Conservation (phyloP, 2,888 invertebrate species). For the Drosophila kanekoi region DNA sequence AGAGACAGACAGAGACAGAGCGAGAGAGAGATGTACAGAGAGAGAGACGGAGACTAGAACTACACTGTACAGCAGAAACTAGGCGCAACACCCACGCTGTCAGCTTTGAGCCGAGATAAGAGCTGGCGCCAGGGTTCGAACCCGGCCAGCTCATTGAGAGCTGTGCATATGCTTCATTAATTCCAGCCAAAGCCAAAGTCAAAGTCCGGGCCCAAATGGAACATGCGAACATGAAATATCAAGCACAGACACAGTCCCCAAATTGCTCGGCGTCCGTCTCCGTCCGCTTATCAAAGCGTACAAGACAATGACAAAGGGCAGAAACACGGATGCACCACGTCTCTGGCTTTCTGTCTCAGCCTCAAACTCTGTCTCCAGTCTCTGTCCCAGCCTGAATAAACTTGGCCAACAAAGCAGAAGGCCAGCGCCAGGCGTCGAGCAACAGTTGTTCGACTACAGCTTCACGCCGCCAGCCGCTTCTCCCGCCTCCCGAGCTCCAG, state of each 20-base stretch:
- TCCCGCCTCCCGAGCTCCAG: conserved; percentile 1
- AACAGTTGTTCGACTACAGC: conserved; percentile 72
- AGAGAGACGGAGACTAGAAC: conserved; percentile 29
- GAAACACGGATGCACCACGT: conserved; percentile 48
- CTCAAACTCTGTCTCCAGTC: background rate
- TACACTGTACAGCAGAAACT: background rate
- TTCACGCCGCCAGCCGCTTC: conserved; percentile 6
- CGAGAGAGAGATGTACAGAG: too few species aligned
- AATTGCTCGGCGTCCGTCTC: conserved; percentile 67
- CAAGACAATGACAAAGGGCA: conserved; percentile 83
- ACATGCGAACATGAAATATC: conserved; percentile 74
- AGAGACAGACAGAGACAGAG: conserved; percentile 26
- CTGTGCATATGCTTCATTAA: conserved; percentile 34
- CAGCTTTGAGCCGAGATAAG: conserved; percentile 26
- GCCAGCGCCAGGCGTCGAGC: conserved; percentile 68
- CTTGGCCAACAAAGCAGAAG: conserved; percentile 38
- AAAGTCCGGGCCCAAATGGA: conserved; percentile 38
- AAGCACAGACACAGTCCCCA: conserved; percentile 62
- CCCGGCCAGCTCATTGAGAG: conserved; percentile 14
- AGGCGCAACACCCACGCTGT: conserved; percentile 20
- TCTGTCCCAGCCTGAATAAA: conserved; percentile 17
- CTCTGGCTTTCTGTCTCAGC: background rate
- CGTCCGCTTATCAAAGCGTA: conserved; percentile 70
- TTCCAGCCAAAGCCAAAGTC: conserved; percentile 17
- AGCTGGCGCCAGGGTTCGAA: conserved; percentile 53